A percentile compares a stretch with the other conserved stretches of the same genome.
phyloP scores from a whole-genome alignment of 2,797 vertebrate genomes.

The Sebastes reedi region DNA sequence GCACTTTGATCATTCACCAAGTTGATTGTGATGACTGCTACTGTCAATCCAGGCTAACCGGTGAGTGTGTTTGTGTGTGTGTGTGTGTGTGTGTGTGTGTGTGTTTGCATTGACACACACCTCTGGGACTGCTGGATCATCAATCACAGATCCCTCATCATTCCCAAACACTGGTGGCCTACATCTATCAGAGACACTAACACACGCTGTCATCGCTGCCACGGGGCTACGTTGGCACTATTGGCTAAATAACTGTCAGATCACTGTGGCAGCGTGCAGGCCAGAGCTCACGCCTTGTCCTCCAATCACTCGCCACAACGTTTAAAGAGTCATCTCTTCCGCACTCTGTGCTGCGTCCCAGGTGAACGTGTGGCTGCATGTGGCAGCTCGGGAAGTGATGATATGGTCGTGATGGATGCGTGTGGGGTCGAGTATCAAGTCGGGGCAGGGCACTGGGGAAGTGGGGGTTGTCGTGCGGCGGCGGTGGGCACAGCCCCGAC shows the following conservation, averaged over 20 bases:
- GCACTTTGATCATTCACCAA: constrained; percentile 1
- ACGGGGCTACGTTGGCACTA: constrained; percentile 72
- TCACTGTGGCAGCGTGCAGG: constrained; percentile 75
- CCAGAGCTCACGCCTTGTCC: constrained; percentile 63
- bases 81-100: constrained; percentile 15
- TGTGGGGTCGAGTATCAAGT: constrained; percentile 82
- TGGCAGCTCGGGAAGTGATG: constrained; percentile 78
- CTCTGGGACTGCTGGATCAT: constrained; percentile 81
- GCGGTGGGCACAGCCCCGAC: constrained; percentile 68
- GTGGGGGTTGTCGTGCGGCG: constrained; percentile 76
- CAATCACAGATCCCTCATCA: constrained; percentile 86
- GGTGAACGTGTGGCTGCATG: constrained; percentile 75
- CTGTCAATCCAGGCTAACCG: constrained; percentile 41
- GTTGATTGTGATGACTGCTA: constrained; percentile 33
- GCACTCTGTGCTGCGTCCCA: constrained; percentile 72
- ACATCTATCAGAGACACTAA: constrained; percentile 72
- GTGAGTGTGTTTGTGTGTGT: neutral
- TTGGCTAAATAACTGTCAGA: constrained; percentile 83
- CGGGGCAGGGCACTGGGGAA: constrained; percentile 78
- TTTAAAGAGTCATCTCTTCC: constrained; percentile 74
- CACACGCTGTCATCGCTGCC: constrained; percentile 79
- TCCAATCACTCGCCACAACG: constrained; percentile 49
- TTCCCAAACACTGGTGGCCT: constrained; percentile 78
- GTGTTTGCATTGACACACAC: constrained; percentile 21
- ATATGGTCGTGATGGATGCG: constrained; percentile 85